Conservation (phyloP, 2,113 vertebrate species). For the Solenodon paradoxus region DNA sequence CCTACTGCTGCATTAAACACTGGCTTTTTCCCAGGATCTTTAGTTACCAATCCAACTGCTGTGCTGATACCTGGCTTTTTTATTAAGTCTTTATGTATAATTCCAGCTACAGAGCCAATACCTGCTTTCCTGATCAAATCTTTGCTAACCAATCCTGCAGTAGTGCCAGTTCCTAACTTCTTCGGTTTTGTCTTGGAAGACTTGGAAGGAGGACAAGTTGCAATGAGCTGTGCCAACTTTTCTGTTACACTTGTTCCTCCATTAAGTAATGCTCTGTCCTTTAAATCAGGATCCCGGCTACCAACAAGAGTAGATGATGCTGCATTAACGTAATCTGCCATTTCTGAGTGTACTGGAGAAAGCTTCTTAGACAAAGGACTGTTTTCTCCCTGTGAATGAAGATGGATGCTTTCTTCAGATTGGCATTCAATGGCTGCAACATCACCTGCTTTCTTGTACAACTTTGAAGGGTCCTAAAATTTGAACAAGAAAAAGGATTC, state of each 20-base stretch:
- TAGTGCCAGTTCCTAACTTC: constrained; percentile 77
- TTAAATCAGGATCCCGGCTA: constrained; percentile 86
- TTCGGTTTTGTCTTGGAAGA: constrained; percentile 93
- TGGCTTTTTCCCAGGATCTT: constrained; percentile 86
- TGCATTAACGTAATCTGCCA: constrained; percentile 83
- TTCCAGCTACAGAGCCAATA: constrained; percentile 67
- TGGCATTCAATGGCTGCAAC: constrained; percentile 77
- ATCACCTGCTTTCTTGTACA: constrained; percentile 84
- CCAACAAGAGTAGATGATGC: constrained; percentile 78
- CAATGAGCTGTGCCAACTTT: constrained; percentile 96
- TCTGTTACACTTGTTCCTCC: constrained; percentile 93
- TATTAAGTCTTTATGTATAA: constrained; percentile 81
- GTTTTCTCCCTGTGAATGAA: constrained; percentile 79
- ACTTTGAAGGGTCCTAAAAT: constrained; percentile 83
- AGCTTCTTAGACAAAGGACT: constrained; percentile 81
- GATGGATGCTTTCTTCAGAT: constrained; percentile 79
- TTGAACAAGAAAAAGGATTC: constrained; percentile 73
- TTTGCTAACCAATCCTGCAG: constrained; percentile 77
- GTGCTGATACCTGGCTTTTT: constrained; percentile 81
- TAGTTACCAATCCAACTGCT: constrained; percentile 79
- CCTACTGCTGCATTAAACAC: constrained; percentile 77
- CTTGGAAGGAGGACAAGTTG: constrained; percentile 95
- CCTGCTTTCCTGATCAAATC: constrained; percentile 83
- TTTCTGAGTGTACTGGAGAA: constrained; percentile 83
- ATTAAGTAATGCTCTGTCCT: constrained; percentile 89